phyloP scores from a whole-genome alignment of 2,113 vertebrate species.

The Malurus melanocephalus region DNA sequence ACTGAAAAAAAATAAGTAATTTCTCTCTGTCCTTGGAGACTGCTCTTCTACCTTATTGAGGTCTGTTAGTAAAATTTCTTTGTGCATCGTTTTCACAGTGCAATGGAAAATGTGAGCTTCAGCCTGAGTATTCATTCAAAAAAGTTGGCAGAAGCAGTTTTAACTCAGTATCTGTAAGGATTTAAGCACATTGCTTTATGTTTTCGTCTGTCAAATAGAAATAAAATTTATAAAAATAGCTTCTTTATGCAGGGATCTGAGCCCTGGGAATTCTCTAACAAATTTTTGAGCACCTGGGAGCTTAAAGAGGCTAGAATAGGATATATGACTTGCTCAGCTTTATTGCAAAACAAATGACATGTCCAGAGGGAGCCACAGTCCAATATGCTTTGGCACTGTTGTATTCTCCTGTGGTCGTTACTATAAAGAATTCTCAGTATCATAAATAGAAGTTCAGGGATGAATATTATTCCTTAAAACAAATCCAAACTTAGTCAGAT shows the following conservation, averaged over 20 bases:
- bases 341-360: background rate
- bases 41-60: background rate
- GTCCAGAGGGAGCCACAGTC: background rate
- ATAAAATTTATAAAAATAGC: background rate
- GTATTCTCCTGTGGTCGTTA: background rate
- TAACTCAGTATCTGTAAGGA: background rate
- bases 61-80: background rate
- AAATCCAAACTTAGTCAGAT: background rate
- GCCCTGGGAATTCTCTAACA: background rate
- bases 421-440: background rate
- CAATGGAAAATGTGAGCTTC: background rate
- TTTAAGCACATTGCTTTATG: background rate
- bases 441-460: background rate
- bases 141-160: background rate
- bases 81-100: fast-evolving
- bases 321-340: background rate
- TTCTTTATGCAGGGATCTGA: background rate
- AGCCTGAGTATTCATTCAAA: background rate
- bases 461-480: background rate
- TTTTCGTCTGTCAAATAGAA: background rate
- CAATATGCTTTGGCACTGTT: background rate
- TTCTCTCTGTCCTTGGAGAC: background rate
- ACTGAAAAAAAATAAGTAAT: background rate
- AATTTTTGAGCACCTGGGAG: background rate
- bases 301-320: background rate